A percentile compares a stretch with the other conserved stretches of the same genome.
Conservation (phyloP, 1,140 invertebrate genomes). For the Aphaenogaster ashmeadi region DNA sequence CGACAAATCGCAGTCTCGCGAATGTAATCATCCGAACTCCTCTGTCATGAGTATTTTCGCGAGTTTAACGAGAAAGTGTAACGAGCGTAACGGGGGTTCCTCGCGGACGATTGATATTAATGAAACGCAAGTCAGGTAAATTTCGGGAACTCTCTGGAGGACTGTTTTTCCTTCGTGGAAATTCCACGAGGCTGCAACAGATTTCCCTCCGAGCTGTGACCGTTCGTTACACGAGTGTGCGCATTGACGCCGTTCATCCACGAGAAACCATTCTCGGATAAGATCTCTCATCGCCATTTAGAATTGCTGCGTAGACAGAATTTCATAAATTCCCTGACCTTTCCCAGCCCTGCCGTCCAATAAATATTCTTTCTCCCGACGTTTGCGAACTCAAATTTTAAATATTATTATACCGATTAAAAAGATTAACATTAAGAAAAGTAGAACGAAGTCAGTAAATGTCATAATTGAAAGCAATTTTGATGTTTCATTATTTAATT, state of each 20-base stretch:
- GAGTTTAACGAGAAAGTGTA: neutral
- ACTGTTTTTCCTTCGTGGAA: neutral
- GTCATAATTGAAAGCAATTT: neutral
- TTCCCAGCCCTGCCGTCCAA: neutral
- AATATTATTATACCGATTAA: neutral
- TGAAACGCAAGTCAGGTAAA: constrained; percentile 24
- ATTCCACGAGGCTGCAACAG: constrained; percentile 20
- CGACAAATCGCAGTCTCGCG: constrained; percentile 46
- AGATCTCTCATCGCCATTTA: constrained; percentile 50
- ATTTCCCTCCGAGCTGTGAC: constrained; percentile 1
- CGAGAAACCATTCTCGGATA: constrained; percentile 29
- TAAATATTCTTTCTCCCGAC: neutral
- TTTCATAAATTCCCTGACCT: constrained; percentile 37
- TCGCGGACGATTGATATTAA: constrained; percentile 30
- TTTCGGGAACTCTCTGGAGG: neutral
- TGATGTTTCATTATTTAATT: neutral
- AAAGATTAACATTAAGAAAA: neutral
- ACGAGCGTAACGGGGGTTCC: neutral
- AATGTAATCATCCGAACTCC: constrained; percentile 30
- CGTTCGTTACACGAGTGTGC: constrained; percentile 29
- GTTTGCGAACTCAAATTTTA: neutral
- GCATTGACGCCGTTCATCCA: neutral
- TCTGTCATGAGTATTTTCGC: constrained; percentile 5
- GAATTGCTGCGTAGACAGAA: constrained; percentile 43
- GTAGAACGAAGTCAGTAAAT: neutral